Percentiles rank a stretch among this genome's conserved stretches.
Conservation (phyloP, 2,888 invertebrate species). For the Euzophera pinguis region DNA sequence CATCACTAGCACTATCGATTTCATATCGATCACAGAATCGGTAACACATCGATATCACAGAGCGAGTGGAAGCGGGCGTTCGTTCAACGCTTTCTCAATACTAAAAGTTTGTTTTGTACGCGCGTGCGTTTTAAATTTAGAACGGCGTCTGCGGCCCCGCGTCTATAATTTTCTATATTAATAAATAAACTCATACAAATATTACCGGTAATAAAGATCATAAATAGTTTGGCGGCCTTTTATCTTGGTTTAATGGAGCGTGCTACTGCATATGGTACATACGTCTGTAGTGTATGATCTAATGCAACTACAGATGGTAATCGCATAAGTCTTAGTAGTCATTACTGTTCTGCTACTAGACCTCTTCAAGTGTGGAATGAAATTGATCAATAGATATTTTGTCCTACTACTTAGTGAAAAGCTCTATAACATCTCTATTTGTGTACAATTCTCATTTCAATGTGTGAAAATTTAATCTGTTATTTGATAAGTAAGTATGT, state of each 20-base stretch:
- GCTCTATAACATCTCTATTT: too few relatives aligned
- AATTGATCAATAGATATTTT: too few relatives aligned
- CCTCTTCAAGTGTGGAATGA: too few relatives aligned
- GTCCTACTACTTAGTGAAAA: too few relatives aligned
- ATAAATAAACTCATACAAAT: constrained; percentile 66
- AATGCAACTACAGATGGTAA: background rate
- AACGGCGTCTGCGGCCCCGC: constrained; percentile 56
- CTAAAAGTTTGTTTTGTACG: constrained; percentile 65
- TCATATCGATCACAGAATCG: constrained; percentile 7
- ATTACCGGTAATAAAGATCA: constrained; percentile 65
- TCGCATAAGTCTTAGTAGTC: too few relatives aligned
- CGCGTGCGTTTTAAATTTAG: constrained; percentile 65
- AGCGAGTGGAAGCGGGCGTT: constrained; percentile 48
- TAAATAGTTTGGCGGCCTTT: constrained; percentile 48
- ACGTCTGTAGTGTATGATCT: background rate
- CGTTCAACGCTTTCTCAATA: constrained; percentile 53
- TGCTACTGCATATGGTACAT: constrained; percentile 18
- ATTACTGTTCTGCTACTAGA: too few relatives aligned
- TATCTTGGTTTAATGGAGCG: constrained; percentile 54
- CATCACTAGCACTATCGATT: constrained; percentile 28
- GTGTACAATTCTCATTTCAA: too few relatives aligned
- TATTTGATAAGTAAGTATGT: too few relatives aligned
- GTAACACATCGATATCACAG: constrained; percentile 20
- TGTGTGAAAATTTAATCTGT: too few relatives aligned
- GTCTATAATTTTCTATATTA: constrained; percentile 55